Base-by-base conservation (phyloP, 2,888 invertebrate species). In the Eudasyphora cyanicolor region DNA sequence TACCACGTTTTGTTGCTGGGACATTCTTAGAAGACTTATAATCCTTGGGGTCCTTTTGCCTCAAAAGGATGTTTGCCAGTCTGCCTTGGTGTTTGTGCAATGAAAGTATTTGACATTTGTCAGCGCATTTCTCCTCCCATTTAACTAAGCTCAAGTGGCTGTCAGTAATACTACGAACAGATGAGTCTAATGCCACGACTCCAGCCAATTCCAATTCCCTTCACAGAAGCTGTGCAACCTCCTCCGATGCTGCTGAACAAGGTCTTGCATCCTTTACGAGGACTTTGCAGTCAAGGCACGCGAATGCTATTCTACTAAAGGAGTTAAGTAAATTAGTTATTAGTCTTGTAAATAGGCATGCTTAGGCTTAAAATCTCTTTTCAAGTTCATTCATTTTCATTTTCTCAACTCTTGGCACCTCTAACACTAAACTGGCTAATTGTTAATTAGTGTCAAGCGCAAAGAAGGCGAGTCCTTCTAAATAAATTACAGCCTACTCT, bases 381-480 rank as follows among this genome's bases (percentile, higher is more conserved):
- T 75, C 51, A 42, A 74, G 54, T 74, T 54, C 19, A 27, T 64
- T 42, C 73, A 42, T 38, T 76, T 49, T 45, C 27, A 51, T 71
- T n/a, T n/a, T n/a, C n/a, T 69, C 42, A 76, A 35, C 29, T 51
- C 45, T 69, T 70, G 17, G 14, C 5, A 49, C 49, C 8, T 10
- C 35, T 19, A 10, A 73, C 76, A 57, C 62, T 75, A 82, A 73
- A 77, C 74, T 45, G 74, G 87, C 87, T 90, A 89, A 90, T 89
- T 90, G 90, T 89, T 89, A 90, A 90, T 90, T 90, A 90, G 89
- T 88, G 88, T 88, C 89, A 88, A 83, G 19, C 81, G 62, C 12
- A 86, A 86, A 84, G 80, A 8, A 45, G 8, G 45, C 2, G 1
- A n/a, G 45, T n/a, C 14, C n/a, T 38, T 64, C 8, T 19, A 38